Conservation (phyloP, 2,888 invertebrate species). For the Caenorhabditis zanzibari region DNA sequence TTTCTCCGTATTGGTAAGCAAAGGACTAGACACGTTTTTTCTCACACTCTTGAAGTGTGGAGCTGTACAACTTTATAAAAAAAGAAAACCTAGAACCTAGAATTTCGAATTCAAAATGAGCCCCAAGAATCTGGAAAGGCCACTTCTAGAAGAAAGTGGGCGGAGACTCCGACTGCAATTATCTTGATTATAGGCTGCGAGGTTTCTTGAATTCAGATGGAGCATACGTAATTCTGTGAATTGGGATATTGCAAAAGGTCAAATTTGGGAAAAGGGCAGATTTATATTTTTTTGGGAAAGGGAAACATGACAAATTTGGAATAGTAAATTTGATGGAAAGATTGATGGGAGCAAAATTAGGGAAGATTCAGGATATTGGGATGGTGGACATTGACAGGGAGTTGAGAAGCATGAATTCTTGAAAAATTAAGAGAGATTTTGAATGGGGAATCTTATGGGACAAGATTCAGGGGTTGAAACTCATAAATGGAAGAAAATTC, state of each 20-base stretch:
- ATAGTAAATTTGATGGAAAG: background rate
- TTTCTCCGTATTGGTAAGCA: background rate
- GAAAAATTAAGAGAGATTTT: background rate
- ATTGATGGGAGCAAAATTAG: slow-evolving; percentile 8
- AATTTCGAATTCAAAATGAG: background rate
- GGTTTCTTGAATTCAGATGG: slow-evolving; percentile 14
- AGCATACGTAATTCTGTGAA: background rate
- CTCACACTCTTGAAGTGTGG: background rate
- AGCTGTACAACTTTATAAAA: background rate
- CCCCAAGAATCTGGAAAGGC: background rate
- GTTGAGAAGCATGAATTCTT: background rate
- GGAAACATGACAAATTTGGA: background rate
- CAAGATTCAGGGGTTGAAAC: no score
- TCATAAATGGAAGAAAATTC: no score
- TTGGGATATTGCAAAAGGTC: background rate
- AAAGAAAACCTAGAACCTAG: background rate
- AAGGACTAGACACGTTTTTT: background rate
- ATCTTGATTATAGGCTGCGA: slow-evolving; percentile 38
- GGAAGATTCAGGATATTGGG: background rate
- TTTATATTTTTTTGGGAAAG: no score
- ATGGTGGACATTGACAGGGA: background rate
- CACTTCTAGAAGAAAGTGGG: slow-evolving; percentile 8
- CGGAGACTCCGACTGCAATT: slow-evolving; percentile 29
- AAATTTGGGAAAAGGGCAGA: no score
- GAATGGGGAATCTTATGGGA: background rate